phyloP scores from a whole-genome alignment of 2,888 invertebrate genomes.

The Drosophila mayaguana region DNA sequence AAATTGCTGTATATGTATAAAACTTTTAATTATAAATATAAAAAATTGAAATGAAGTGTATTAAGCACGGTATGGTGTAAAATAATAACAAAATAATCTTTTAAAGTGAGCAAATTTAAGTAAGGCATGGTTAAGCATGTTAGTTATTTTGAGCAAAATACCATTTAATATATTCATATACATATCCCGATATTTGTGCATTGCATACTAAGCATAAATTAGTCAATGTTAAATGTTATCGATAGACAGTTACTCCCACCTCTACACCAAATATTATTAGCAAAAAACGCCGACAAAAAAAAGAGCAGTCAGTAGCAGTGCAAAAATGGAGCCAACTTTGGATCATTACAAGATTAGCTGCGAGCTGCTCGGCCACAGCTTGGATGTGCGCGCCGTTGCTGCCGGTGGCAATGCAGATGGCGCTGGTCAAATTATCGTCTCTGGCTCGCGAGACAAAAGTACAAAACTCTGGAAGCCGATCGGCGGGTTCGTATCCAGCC shows the following conservation, averaged over 20 bases:
- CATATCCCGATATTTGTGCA: too few species aligned
- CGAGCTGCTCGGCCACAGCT: constrained; percentile 91
- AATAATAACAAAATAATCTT: neutral
- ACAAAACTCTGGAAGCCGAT: constrained; percentile 94
- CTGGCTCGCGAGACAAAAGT: constrained; percentile 95
- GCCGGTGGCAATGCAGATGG: constrained; percentile 86
- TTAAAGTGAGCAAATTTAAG: too few species aligned
- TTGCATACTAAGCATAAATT: neutral
- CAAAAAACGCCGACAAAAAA: constrained; percentile 49
- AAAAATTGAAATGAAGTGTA: too few species aligned
- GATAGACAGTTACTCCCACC: constrained; percentile 30
- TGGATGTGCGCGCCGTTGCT: constrained; percentile 92
- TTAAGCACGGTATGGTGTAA: neutral
- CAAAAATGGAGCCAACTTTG: constrained; percentile 73
- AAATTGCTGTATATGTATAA: too few species aligned
- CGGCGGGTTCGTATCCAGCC: constrained; percentile 85
- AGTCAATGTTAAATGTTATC: constrained; percentile 6
- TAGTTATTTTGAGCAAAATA: too few species aligned
- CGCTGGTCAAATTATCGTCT: constrained; percentile 89
- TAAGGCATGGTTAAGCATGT: too few species aligned
- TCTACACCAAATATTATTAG: constrained; percentile 20
- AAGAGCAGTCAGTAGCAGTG: constrained; percentile 37
- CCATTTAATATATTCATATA: too few species aligned
- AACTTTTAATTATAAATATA: too few species aligned
- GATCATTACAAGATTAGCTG: constrained; percentile 92